Conservation (phyloP, 2,888 invertebrate species). For the Cephus pygmeus region DNA sequence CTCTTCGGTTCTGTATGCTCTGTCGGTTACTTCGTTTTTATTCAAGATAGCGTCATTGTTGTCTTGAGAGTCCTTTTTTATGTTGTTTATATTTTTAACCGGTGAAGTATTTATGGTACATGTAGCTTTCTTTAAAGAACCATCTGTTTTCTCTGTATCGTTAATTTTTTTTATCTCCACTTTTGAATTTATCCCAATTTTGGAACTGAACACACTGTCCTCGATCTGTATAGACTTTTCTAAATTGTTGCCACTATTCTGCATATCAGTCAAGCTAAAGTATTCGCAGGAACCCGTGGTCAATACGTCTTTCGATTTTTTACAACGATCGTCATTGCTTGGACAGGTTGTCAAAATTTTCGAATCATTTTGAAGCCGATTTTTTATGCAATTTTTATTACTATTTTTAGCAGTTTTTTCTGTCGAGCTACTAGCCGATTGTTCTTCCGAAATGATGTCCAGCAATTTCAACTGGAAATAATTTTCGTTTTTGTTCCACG, state of each 20-base stretch:
- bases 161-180: not conserved
- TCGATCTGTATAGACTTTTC: not conserved
- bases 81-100: not conserved
- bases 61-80: not conserved
- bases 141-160: not conserved
- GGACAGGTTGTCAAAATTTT: not conserved
- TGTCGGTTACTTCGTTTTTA: not conserved
- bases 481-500: slow-evolving; percentile 20
- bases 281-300: slow-evolving; percentile 29
- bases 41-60: not conserved
- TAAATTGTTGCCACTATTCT: not conserved
- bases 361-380: not conserved
- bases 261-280: slow-evolving; percentile 29
- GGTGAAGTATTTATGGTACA: not conserved
- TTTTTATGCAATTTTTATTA: not conserved
- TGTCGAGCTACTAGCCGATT: slow-evolving; percentile 42
- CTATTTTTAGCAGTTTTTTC: slow-evolving; percentile 28
- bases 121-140: not conserved
- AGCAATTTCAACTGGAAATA: slow-evolving; percentile 40
- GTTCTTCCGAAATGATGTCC: slow-evolving; percentile 53
- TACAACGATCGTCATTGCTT: not conserved
- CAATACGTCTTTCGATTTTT: not conserved
- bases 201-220: not conserved
- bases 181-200: not conserved
- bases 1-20: not conserved